phyloP scores from a whole-genome alignment of 2,888 invertebrate species.

The Cybosia mesomella region DNA sequence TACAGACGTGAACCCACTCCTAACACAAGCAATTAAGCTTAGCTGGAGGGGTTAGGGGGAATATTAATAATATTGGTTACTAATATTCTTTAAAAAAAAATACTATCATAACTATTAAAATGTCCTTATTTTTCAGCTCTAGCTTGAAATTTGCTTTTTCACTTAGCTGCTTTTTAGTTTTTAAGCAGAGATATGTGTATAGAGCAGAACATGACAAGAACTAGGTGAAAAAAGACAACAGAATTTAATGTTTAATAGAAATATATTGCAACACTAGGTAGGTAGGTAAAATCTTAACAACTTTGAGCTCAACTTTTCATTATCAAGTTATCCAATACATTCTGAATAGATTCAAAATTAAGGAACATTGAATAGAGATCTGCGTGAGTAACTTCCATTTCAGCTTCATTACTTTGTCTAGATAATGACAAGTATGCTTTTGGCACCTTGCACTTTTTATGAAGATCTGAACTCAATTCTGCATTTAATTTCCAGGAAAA shows the following conservation, averaged over 20 bases:
- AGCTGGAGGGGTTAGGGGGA: too few species aligned
- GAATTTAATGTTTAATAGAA: background rate
- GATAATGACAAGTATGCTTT: slow-evolving; percentile 73
- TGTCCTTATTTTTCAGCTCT: too few species aligned
- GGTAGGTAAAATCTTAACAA: background rate
- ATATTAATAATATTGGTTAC: too few species aligned
- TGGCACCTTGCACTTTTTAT: slow-evolving; percentile 76
- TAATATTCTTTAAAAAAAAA: too few species aligned
- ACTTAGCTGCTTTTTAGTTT: too few species aligned
- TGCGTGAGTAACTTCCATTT: slow-evolving; percentile 77
- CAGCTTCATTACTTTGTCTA: slow-evolving; percentile 57
- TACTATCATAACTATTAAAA: too few species aligned
- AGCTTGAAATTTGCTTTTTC: too few species aligned
- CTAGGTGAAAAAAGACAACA: too few species aligned
- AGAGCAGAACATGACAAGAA: too few species aligned
- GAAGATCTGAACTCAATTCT: slow-evolving; percentile 77
- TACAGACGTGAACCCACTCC: too few species aligned
- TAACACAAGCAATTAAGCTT: too few species aligned
- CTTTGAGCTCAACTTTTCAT: slow-evolving; percentile 31
- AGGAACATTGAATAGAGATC: slow-evolving; percentile 77
- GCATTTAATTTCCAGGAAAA: slow-evolving; percentile 79
- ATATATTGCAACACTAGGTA: background rate
- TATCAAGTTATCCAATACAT: slow-evolving; percentile 76
- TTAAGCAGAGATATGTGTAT: too few species aligned
- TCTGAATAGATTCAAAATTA: slow-evolving; percentile 79